Percentiles rank a stretch among this genome's conserved stretches.
These are phyloP conservation scores for Rhea americana DNA, from an alignment of 2,113 vertebrate genomes.

Conservation along the genomic window DNA sequence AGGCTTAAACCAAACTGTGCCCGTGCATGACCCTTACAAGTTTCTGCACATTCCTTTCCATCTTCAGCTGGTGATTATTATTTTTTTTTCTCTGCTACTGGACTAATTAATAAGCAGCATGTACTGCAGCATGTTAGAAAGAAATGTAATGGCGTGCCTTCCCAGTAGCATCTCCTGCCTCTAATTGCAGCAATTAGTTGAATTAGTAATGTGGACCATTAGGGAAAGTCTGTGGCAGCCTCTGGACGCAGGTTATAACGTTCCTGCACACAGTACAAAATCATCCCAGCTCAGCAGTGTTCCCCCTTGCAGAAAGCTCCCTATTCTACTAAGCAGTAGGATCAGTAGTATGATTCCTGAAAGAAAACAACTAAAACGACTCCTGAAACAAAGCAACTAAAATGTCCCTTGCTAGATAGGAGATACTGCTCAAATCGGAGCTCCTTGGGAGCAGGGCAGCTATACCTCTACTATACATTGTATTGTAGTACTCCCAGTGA, in stretches of 20 bases:
- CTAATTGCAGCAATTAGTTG: slow-evolving; percentile 77
- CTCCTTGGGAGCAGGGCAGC: not conserved
- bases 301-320: not conserved
- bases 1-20: not conserved
- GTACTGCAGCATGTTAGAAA: slow-evolving; percentile 57
- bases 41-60: not conserved
- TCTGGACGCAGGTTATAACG: slow-evolving; percentile 49
- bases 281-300: slow-evolving; percentile 6
- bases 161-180: slow-evolving; percentile 66
- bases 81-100: not conserved
- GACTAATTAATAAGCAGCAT: slow-evolving; percentile 59
- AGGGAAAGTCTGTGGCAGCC: slow-evolving; percentile 54
- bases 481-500: not conserved
- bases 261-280: slow-evolving; percentile 40
- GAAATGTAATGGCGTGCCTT: slow-evolving; percentile 43
- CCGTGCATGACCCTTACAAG: not conserved
- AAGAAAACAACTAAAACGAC: not conserved
- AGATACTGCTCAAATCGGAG: not conserved
- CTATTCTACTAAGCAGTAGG: not conserved
- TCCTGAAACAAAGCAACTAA: not conserved
- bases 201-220: slow-evolving; percentile 72
- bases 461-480: not conserved
- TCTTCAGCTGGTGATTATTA: slow-evolving; percentile 9
- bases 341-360: not conserved
- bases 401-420: not conserved